phyloP scores from a whole-genome alignment of 2,888 invertebrate genomes.

The Zygaena filipendulae region DNA sequence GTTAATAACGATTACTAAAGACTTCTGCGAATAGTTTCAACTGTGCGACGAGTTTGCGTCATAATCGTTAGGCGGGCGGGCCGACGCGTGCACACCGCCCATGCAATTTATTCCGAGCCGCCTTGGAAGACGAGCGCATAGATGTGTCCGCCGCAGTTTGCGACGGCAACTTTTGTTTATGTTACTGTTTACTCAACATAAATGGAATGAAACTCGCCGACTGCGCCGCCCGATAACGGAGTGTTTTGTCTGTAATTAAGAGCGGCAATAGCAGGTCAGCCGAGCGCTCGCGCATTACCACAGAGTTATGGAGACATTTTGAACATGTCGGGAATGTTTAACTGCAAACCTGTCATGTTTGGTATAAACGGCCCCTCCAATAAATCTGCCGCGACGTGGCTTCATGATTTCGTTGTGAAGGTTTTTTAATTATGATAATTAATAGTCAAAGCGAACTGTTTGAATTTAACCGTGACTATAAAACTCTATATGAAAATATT shows the following conservation, averaged over 20 bases:
- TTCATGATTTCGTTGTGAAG: slow-evolving; percentile 25
- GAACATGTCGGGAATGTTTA: slow-evolving; percentile 40
- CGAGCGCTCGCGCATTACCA: slow-evolving; percentile 35
- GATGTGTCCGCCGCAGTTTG: slow-evolving; percentile 29
- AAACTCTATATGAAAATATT: too few relatives aligned
- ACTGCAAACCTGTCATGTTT: slow-evolving; percentile 41
- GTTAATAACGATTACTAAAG: too few relatives aligned
- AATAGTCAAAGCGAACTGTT: too few relatives aligned
- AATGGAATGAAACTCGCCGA: slow-evolving; percentile 47
- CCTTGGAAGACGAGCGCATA: slow-evolving; percentile 31
- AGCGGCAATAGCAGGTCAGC: slow-evolving; percentile 42
- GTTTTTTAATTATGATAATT: slow-evolving; percentile 30
- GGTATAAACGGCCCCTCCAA: slow-evolving; percentile 31
- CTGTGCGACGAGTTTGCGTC: too few relatives aligned
- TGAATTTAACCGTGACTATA: too few relatives aligned
- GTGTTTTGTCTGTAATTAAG: slow-evolving; percentile 64
- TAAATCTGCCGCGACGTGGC: slow-evolving; percentile 32
- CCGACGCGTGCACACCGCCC: slow-evolving; percentile 4
- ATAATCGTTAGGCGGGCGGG: background rate
- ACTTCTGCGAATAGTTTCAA: too few relatives aligned
- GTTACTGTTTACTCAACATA: slow-evolving; percentile 44
- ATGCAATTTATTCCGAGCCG: slow-evolving; percentile 27
- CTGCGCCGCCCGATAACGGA: slow-evolving; percentile 45
- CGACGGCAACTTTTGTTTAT: slow-evolving; percentile 39
- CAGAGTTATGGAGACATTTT: slow-evolving; percentile 50